Evolutionary conservation across 2,113 vertebrate genomes (phyloP).

Genomic region (Engraulis encrasicolus): DNA sequence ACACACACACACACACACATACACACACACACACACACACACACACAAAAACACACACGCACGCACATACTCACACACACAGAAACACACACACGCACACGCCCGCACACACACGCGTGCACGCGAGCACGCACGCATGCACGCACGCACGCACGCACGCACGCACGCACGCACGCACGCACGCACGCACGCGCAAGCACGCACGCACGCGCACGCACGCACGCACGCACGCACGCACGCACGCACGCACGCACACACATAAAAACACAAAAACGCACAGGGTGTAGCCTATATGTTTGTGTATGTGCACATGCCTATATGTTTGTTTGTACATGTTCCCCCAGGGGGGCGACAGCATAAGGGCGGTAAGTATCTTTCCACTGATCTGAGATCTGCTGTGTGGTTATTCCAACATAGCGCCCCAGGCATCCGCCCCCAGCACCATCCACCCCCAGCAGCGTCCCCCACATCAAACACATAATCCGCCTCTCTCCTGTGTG

Average conservation of each 20-base stretch:
- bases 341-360: neutral
- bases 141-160: neutral
- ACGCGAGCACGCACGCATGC: too few relatives aligned
- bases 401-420: neutral
- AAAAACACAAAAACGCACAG: too few relatives aligned
- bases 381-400: conserved; percentile 60
- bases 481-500: neutral
- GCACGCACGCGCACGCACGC: too few relatives aligned
- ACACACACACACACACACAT: conserved; percentile 38
- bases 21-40: conserved; percentile 29
- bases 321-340: neutral
- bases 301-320: neutral
- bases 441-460: neutral
- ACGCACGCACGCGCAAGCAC: too few relatives aligned
- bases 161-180: neutral
- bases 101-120: too few relatives aligned
- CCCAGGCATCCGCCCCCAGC: neutral
- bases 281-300: neutral
- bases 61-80: too few relatives aligned
- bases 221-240: too few relatives aligned
- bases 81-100: too few relatives aligned
- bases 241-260: neutral
- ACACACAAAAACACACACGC: too few relatives aligned
- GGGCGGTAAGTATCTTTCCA: conserved; percentile 49
- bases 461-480: conserved; percentile 1